Evolutionary conservation across 1,140 invertebrate genomes (phyloP).

Genomic region (Ostrea denselamellosa): DNA sequence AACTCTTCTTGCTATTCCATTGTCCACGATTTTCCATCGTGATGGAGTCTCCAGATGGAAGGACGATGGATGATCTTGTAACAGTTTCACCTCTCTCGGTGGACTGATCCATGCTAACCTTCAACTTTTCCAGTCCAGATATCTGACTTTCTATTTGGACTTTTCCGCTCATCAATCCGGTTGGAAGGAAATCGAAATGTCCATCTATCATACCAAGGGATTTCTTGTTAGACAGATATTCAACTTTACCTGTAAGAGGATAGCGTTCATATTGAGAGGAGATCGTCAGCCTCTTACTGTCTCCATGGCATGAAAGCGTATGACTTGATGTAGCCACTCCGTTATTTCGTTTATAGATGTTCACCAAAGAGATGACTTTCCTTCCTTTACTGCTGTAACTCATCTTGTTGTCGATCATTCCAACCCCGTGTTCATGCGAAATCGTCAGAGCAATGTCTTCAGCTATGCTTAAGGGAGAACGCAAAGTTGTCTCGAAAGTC

Average conservation of each 20-base stretch:
- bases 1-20: conserved; percentile 47
- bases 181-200: background rate
- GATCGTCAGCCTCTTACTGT: background rate
- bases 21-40: conserved; percentile 48
- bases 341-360: conserved; percentile 46
- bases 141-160: background rate
- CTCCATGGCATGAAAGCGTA: background rate
- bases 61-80: conserved; percentile 9
- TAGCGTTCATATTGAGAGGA: conserved; percentile 39
- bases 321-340: conserved; percentile 41
- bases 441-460: conserved; percentile 3
- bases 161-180: conserved; percentile 37
- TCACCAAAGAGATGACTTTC: conserved; percentile 35
- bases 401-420: conserved; percentile 40
- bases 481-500: background rate
- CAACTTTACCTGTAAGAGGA: conserved; percentile 39
- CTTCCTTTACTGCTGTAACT: conserved; percentile 47
- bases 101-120: background rate
- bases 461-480: background rate
- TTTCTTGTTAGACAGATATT: background rate
- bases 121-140: background rate
- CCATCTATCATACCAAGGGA: background rate
- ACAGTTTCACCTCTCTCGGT: conserved; percentile 32
- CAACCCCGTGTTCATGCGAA: conserved; percentile 38
- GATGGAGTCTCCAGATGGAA: conserved; percentile 31